Evolutionary conservation across 2,113 vertebrate species (phyloP).

Genomic region (Cryptomyrus ogoouensis): DNA sequence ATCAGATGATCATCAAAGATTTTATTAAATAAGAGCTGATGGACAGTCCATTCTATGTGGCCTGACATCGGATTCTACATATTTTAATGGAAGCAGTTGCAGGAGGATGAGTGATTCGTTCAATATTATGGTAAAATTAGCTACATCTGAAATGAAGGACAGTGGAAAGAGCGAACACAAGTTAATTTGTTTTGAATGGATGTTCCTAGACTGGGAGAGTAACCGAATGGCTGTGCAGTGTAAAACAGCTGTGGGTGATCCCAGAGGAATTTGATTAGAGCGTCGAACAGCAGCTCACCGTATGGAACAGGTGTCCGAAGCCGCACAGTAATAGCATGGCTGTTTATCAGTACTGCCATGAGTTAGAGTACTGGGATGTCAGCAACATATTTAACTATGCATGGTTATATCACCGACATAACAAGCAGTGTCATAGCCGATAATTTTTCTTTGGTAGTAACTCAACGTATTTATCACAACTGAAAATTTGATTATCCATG

Average conservation of each 20-base stretch:
- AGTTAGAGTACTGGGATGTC: neutral
- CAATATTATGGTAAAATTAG: neutral
- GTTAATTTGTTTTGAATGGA: conserved; percentile 14
- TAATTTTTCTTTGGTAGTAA: neutral
- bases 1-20: neutral
- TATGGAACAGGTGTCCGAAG: conserved; percentile 4
- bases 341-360: neutral
- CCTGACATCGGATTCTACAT: neutral
- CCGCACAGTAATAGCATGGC: neutral
- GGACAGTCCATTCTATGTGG: neutral
- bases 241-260: neutral
- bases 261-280: conserved; percentile 1
- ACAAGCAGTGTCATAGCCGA: neutral
- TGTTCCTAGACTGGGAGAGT: neutral
- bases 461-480: neutral
- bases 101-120: neutral
- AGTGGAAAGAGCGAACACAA: neutral
- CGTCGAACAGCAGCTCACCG: neutral
- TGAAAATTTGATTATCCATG: neutral
- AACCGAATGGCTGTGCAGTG: neutral
- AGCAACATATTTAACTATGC: neutral
- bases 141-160: neutral
- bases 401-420: neutral
- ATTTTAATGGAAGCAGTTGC: neutral
- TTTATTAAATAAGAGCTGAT: neutral